These are phyloP conservation scores for Piscicola geometra DNA, from an alignment of 2,888 invertebrate genomes.

Conservation along the genomic window DNA sequence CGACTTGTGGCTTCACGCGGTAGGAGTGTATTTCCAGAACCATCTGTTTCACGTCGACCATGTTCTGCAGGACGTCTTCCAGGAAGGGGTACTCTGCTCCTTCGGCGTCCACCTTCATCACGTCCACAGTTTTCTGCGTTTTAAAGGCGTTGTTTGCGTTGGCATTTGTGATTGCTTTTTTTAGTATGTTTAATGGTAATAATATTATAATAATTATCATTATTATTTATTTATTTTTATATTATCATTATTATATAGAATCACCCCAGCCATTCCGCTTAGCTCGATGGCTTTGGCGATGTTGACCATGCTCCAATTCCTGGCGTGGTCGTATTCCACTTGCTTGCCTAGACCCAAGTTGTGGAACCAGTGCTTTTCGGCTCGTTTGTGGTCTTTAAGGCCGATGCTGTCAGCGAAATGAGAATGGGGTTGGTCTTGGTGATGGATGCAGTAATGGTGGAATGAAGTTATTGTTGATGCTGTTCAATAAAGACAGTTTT, in stretches of 20 bases:
- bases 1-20: background rate
- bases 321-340: background rate
- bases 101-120: constrained; percentile 19
- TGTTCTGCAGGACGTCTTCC: background rate
- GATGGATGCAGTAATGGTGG: background rate
- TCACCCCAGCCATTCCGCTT: too few relatives aligned
- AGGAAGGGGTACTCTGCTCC: constrained; percentile 14
- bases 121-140: constrained; percentile 1
- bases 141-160: background rate
- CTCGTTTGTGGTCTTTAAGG: constrained; percentile 2
- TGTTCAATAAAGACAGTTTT: too few relatives aligned
- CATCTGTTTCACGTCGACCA: constrained; percentile 18
- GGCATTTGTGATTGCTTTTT: background rate
- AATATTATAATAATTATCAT: background rate
- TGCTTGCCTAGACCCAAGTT: constrained; percentile 15
- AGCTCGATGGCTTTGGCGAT: background rate
- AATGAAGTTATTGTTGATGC: too few relatives aligned
- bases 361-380: background rate
- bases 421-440: too few relatives aligned
- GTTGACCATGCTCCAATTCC: constrained; percentile 3
- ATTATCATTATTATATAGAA: too few relatives aligned
- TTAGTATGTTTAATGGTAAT: background rate
- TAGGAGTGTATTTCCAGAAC: constrained; percentile 11
- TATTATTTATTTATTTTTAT: background rate
- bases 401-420: background rate